Percentiles rank a stretch among this genome's conserved stretches.
phyloP scores from a whole-genome alignment of 2,888 invertebrate species.

The Endotricha flammealis region DNA sequence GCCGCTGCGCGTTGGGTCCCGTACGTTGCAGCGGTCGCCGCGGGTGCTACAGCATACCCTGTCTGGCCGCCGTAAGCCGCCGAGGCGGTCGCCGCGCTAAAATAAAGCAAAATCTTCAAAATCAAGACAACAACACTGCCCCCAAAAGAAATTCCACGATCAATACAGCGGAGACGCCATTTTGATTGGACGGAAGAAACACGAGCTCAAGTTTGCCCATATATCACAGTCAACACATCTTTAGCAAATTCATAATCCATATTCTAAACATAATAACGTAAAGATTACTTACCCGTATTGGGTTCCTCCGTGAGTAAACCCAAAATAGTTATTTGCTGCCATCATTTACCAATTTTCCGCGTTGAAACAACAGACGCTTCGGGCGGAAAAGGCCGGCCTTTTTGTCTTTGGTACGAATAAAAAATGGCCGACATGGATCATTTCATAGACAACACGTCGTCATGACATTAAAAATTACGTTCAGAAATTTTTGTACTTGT shows the following conservation, averaged over 20 bases:
- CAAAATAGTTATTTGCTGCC: slow-evolving; percentile 97
- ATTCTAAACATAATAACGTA: slow-evolving; percentile 19
- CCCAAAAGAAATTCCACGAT: slow-evolving; percentile 37
- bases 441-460: slow-evolving; percentile 7
- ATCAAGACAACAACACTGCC: slow-evolving; percentile 21
- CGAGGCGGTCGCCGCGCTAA: slow-evolving; percentile 84
- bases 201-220: slow-evolving; percentile 52
- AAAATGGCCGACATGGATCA: slow-evolving; percentile 33
- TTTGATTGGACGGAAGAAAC: slow-evolving; percentile 62
- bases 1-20: slow-evolving; percentile 88
- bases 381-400: slow-evolving; percentile 70
- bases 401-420: slow-evolving; percentile 56
- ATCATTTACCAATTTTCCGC: slow-evolving; percentile 77
- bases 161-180: slow-evolving; percentile 68
- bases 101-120: slow-evolving; percentile 25
- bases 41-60: slow-evolving; percentile 89
- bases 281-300: slow-evolving; percentile 88
- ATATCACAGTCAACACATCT: slow-evolving; percentile 23
- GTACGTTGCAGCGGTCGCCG: slow-evolving; percentile 90
- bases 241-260: slow-evolving; percentile 16
- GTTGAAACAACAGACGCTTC: slow-evolving; percentile 66
- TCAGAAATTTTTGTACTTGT: too few species aligned
- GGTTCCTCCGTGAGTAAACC: slow-evolving; percentile 95
- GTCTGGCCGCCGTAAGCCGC: slow-evolving; percentile 91
- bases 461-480: neutral